Evolutionary conservation across 2,888 invertebrate genomes (phyloP).

Genomic region (Eupithecia abbreviata): DNA sequence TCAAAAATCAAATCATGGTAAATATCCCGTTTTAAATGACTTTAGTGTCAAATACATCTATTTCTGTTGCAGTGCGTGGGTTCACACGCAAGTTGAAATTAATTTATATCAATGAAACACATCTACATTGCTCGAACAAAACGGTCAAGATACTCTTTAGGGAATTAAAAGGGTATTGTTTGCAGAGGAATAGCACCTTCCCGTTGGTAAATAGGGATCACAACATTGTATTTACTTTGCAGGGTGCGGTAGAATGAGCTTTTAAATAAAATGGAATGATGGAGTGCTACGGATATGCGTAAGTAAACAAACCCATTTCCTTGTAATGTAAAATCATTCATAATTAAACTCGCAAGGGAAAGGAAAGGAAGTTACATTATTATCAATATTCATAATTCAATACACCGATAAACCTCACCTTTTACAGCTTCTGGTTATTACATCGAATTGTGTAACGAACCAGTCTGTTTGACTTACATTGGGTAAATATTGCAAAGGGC

Average conservation of each 20-base stretch:
- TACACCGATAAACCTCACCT: not conserved
- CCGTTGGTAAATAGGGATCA: constrained; percentile 15
- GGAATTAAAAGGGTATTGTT: constrained; percentile 21
- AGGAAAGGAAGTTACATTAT: constrained; percentile 1
- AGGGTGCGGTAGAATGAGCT: constrained; percentile 15
- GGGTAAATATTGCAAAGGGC: not conserved
- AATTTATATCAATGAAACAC: constrained; percentile 12
- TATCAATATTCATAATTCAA: not conserved
- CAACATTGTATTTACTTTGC: constrained; percentile 22
- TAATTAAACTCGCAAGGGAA: not conserved
- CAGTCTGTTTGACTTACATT: not conserved
- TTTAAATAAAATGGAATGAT: constrained; percentile 4
- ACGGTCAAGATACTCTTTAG: constrained; percentile 2
- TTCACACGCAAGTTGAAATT: constrained; percentile 6
- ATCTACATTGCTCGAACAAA: constrained; percentile 24
- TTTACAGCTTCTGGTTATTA: not conserved
- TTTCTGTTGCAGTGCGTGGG: not conserved
- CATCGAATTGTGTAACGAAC: not conserved
- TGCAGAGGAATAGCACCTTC: constrained; percentile 25
- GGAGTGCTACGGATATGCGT: not conserved
- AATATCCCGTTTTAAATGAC: too few relatives aligned
- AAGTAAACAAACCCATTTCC: not conserved
- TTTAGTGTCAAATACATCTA: too few relatives aligned
- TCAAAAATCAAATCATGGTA: too few relatives aligned
- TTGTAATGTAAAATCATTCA: not conserved